A percentile compares a stretch with the other conserved stretches of the same genome.
Conservation (phyloP, 2,113 vertebrate genomes). For the Neoarius graeffei region DNA sequence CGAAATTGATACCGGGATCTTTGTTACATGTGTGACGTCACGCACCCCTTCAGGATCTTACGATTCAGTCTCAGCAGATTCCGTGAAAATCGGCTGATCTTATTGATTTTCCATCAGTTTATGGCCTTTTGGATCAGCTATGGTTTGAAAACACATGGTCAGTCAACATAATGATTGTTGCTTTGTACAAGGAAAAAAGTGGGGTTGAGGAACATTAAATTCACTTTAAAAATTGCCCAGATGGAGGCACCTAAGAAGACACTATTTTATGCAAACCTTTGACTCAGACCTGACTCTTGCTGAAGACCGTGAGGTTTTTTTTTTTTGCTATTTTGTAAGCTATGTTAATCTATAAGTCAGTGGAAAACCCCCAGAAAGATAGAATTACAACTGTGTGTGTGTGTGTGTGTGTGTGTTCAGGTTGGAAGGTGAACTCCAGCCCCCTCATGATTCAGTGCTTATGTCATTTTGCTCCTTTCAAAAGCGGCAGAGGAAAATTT, state of each 20-base stretch:
- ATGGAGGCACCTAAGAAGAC: background rate
- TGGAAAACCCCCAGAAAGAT: background rate
- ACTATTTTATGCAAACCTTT: background rate
- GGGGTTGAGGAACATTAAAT: no score
- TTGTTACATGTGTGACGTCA: no score
- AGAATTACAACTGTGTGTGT: slow-evolving; percentile 2
- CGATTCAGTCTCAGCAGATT: no score
- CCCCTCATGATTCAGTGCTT: background rate
- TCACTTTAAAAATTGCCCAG: background rate
- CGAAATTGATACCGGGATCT: no score
- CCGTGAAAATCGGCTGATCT: no score
- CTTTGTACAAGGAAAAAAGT: no score
- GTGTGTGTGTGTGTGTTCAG: slow-evolving; percentile 1
- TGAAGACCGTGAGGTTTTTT: background rate
- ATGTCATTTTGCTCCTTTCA: background rate
- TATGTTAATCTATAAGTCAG: background rate
- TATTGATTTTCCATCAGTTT: no score
- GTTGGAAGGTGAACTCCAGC: background rate
- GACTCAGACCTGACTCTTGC: background rate
- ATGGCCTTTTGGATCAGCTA: no score
- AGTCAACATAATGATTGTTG: no score
- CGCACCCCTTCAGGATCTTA: no score
- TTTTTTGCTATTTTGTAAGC: background rate
- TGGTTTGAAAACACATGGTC: no score
- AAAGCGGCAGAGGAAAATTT: background rate